Evolutionary conservation across 2,888 invertebrate genomes (phyloP).

Genomic region (Brachyptera risi): DNA sequence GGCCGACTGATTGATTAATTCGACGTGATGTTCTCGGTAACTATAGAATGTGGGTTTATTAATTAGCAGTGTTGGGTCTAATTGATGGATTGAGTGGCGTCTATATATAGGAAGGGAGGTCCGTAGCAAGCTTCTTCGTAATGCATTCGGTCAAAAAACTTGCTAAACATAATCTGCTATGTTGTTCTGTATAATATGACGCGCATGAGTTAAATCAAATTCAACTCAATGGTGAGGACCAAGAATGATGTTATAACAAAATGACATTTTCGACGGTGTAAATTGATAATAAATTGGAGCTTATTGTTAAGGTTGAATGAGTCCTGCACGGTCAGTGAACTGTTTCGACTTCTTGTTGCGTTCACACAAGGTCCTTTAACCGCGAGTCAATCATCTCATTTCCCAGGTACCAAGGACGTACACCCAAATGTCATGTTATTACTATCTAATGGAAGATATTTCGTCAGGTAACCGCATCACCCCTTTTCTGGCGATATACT

Average conservation of each 20-base stretch:
- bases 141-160: neutral
- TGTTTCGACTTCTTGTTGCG: neutral
- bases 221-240: neutral
- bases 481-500: neutral
- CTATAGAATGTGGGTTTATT: slow-evolving; percentile 1
- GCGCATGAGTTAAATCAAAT: neutral
- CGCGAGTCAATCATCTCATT: slow-evolving; percentile 1
- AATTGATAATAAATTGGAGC: slow-evolving; percentile 19
- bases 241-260: slow-evolving; percentile 1
- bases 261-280: slow-evolving; percentile 10
- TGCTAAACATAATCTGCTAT: neutral
- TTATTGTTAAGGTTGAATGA: slow-evolving; percentile 8
- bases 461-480: neutral
- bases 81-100: slow-evolving; percentile 7
- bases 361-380: slow-evolving; percentile 11
- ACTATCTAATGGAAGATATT: neutral
- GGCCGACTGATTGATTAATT: slow-evolving; percentile 14
- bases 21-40: slow-evolving; percentile 8
- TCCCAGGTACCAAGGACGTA: slow-evolving; percentile 7
- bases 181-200: neutral
- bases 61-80: slow-evolving; percentile 17
- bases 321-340: slow-evolving; percentile 2
- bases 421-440: neutral
- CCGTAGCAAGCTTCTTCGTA: neutral
- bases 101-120: too few relatives aligned